Base-by-base conservation (phyloP, 2,113 vertebrate genomes). In the Dissostichus mawsoni region DNA sequence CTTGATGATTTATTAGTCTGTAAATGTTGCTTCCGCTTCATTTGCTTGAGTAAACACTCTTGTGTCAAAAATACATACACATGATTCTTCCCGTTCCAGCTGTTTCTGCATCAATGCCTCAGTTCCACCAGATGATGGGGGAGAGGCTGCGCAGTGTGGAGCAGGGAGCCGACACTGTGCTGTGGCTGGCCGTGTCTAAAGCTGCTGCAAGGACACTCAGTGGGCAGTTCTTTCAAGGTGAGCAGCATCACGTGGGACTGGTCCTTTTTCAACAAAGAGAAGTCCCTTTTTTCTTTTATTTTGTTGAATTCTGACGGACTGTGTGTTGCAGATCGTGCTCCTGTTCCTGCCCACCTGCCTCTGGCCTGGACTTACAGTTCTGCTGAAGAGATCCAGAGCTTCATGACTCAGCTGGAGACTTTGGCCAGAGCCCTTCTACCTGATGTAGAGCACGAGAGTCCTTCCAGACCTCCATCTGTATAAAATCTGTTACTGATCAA, bases 201-300 rank as follows among this genome's bases (percentile, higher is more conserved):
- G 82, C 72, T 16, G 80, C 94, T 18, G 25, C 68, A 18, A 78
- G 72, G 53, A 91, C 73, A 48, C 48, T 70, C 55, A 94, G 91
- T 0, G 92, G 94, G 1, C 80, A 81, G 79, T 95, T 95, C 85
- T 94, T 94, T 74, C 94, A 95, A 90, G 94, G 94, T 94, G 53
- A 67, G 62, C 14, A 4, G 20, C 20, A 20, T 7, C 0, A 70
- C 20, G 44, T 53, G 17, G 5, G 7, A 1, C 8, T 41, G 36
- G 20, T 25, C 20, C 10, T 53, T 3, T 47, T 8, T 4, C 29
- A 29, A 29, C 29, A 4, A 29, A 29, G 29, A 29, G 29, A 29
- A 29, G 29, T 29, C 29, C 29, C 29, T 29, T 23, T 23, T 23
- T 23, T 2, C 23, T 23, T 29, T 29, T 29, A 29, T 45, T 14